Percentiles rank a stretch among this genome's conserved stretches.
Conservation (phyloP, 1,140 invertebrate species). For the Zaprionus africanus region DNA sequence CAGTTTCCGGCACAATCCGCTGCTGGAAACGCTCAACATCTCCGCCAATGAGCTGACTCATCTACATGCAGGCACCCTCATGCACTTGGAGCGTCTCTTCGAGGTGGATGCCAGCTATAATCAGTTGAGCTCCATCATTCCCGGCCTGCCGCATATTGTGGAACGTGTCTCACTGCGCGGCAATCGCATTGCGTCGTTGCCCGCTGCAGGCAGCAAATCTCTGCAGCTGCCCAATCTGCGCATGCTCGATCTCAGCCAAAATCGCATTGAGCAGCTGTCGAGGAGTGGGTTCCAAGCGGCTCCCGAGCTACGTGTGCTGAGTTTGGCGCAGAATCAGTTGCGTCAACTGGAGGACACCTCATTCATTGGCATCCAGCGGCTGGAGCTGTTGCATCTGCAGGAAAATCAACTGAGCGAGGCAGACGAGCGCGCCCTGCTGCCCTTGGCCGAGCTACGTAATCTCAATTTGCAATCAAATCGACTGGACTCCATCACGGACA, state of each 20-base stretch:
- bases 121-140: conserved; percentile 88
- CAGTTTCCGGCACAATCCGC: conserved; percentile 89
- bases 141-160: conserved; percentile 90
- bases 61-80: conserved; percentile 90
- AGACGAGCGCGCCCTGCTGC: conserved; percentile 88
- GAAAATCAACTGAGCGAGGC: conserved; percentile 90
- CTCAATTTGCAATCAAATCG: conserved; percentile 91
- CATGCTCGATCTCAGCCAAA: conserved; percentile 90
- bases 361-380: conserved; percentile 88
- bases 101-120: conserved; percentile 93
- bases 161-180: conserved; percentile 91
- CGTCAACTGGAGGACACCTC: conserved; percentile 88
- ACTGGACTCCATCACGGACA: conserved; percentile 89
- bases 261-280: conserved; percentile 90
- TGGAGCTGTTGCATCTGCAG: conserved; percentile 91
- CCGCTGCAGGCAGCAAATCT: conserved; percentile 87
- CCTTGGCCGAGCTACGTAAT: conserved; percentile 87
- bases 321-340: conserved; percentile 91
- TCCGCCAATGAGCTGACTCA: conserved; percentile 89
- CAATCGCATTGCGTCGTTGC: conserved; percentile 89
- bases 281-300: conserved; percentile 88
- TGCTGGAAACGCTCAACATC: conserved; percentile 91
- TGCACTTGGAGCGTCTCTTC: conserved; percentile 89
- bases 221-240: conserved; percentile 89
- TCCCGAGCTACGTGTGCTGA: conserved; percentile 89